Percentiles rank a stretch among this genome's conserved stretches.
phyloP scores from a whole-genome alignment of 1,140 invertebrate species.

The Parapsyche elsis region DNA sequence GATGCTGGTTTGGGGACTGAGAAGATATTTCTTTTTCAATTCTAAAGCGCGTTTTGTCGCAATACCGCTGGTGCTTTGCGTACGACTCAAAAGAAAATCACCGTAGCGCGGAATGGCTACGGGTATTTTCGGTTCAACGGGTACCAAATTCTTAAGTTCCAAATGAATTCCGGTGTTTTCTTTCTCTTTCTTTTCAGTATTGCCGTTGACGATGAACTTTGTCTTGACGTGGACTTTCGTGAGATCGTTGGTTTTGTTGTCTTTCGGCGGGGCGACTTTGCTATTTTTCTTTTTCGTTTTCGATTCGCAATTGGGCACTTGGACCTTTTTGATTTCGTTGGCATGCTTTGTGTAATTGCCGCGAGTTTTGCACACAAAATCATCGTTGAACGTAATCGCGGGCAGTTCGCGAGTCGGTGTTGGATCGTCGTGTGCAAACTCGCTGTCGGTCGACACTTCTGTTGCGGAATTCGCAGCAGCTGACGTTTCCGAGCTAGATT shows the following conservation, averaged over 20 bases:
- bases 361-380: conserved; percentile 29
- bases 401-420: conserved; percentile 76
- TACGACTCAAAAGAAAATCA: conserved; percentile 81
- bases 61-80: conserved; percentile 85
- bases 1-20: conserved; percentile 72
- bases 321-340: conserved; percentile 13
- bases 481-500: conserved; percentile 74
- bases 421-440: conserved; percentile 85
- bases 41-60: conserved; percentile 87
- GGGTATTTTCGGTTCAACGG: conserved; percentile 45
- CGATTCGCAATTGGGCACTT: conserved; percentile 1
- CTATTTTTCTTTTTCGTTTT: conserved; percentile 31
- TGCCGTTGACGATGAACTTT: conserved; percentile 39
- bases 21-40: conserved; percentile 84
- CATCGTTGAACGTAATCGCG: conserved; percentile 75
- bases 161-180: conserved; percentile 31
- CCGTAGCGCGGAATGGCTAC: conserved; percentile 71
- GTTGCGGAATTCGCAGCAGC: conserved; percentile 85
- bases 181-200: conserved; percentile 35
- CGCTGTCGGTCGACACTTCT: conserved; percentile 91
- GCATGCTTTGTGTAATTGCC: conserved; percentile 11
- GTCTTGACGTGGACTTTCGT: conserved; percentile 44
- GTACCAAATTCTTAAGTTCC: conserved; percentile 37
- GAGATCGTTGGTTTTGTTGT: conserved; percentile 38
- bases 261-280: conserved; percentile 13